A percentile compares a stretch with the other conserved stretches of the same genome.
Conservation (phyloP, 2,797 vertebrate species). For the Anabacerthia variegaticeps region DNA sequence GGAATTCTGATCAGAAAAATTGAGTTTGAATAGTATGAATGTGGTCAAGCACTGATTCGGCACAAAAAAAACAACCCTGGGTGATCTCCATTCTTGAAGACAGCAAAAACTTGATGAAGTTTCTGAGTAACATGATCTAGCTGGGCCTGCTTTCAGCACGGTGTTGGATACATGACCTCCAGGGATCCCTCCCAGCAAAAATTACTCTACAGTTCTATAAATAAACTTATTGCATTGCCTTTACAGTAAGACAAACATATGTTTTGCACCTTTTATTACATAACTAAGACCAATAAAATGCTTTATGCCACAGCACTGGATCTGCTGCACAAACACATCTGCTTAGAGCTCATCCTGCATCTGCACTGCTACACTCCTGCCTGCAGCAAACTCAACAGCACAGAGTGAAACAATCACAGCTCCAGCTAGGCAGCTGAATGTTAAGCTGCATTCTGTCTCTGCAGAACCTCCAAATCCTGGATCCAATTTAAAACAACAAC, state of each 20-base stretch:
- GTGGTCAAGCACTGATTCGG: background rate
- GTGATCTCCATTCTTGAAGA: background rate
- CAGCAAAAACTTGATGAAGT: background rate
- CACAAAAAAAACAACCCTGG: background rate
- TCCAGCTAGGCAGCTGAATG: background rate
- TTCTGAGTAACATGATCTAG: background rate
- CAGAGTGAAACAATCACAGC: background rate
- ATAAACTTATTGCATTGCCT: background rate
- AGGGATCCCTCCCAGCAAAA: background rate
- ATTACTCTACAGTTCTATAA: background rate
- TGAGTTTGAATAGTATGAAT: background rate
- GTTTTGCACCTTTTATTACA: background rate
- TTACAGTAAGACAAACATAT: background rate
- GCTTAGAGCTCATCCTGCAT: background rate
- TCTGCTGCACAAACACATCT: background rate
- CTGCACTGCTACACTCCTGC: background rate
- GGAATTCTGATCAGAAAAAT: background rate
- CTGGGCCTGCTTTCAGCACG: background rate
- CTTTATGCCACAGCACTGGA: background rate
- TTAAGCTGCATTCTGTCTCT: background rate
- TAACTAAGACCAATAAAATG: background rate
- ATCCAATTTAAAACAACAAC: background rate
- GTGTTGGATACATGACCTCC: background rate
- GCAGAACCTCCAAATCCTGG: background rate
- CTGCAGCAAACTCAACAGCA: background rate